phyloP scores from a whole-genome alignment of 1,140 invertebrate species.

The Limonius californicus region DNA sequence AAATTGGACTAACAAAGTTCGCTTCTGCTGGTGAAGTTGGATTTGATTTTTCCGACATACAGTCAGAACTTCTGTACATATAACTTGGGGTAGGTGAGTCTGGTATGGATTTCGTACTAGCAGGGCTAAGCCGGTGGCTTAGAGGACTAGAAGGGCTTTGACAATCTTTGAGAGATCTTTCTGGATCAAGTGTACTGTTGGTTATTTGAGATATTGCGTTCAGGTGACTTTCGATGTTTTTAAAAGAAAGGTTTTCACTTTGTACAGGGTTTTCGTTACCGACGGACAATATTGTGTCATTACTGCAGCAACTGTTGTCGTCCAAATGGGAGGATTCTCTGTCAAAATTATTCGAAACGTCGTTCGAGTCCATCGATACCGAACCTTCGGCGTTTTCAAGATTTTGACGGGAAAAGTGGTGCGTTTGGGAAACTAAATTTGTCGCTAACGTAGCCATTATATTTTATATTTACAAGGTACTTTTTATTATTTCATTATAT shows the following conservation, averaged over 20 bases:
- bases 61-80: constrained; percentile 25
- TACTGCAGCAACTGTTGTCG: constrained; percentile 57
- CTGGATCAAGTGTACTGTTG: constrained; percentile 40
- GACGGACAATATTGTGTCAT: constrained; percentile 63
- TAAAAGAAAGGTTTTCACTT: constrained; percentile 48
- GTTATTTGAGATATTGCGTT: constrained; percentile 57
- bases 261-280: constrained; percentile 56
- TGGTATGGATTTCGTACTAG: constrained; percentile 36
- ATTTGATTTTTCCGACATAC: constrained; percentile 26
- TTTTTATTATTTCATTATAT: too few species aligned
- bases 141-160: constrained; percentile 34
- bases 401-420: constrained; percentile 31
- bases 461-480: constrained; percentile 1
- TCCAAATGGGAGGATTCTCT: constrained; percentile 31
- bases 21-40: constrained; percentile 25
- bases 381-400: constrained; percentile 42
- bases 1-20: constrained; percentile 15
- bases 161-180: constrained; percentile 18
- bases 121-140: constrained; percentile 35
- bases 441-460: constrained; percentile 42
- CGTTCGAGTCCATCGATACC: constrained; percentile 45
- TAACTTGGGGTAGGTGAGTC: constrained; percentile 26
- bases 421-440: constrained; percentile 35
- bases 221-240: constrained; percentile 57
- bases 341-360: constrained; percentile 32